These are phyloP conservation scores for Phacellophora camtschatica DNA, from an alignment of 30 jellyfish, hydroid and myxozoan species.

Conservation along the genomic window DNA sequence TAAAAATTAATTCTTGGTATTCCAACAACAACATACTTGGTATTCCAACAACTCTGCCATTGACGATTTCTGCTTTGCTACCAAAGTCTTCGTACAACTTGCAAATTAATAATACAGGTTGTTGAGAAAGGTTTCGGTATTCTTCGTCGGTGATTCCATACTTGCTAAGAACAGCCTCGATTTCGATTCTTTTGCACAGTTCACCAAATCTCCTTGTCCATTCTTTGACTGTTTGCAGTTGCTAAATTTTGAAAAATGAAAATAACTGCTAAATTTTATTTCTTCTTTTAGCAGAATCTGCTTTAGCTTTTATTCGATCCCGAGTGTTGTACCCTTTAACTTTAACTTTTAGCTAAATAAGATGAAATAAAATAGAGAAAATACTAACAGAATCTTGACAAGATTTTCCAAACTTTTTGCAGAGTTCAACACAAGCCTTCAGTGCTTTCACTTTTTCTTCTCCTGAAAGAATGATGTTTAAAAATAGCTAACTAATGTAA, in stretches of 20 bases:
- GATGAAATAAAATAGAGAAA: too few relatives aligned
- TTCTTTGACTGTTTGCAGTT: slow-evolving; percentile 44
- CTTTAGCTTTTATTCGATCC: too few relatives aligned
- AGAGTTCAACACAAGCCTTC: slow-evolving; percentile 71
- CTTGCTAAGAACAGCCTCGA: slow-evolving; percentile 70
- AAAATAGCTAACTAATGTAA: too few relatives aligned
- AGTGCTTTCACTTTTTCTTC: slow-evolving; percentile 84
- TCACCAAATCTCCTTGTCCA: slow-evolving; percentile 47
- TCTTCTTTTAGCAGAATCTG: too few relatives aligned
- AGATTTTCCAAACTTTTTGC: slow-evolving; percentile 21
- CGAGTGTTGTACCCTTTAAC: too few relatives aligned
- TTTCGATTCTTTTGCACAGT: slow-evolving; percentile 58
- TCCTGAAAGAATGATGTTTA: slow-evolving; percentile 72
- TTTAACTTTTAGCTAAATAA: too few relatives aligned
- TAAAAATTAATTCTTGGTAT: neutral
- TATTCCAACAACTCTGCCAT: slow-evolving; percentile 81
- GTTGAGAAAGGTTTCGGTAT: slow-evolving; percentile 47
- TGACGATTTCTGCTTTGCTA: slow-evolving; percentile 63
- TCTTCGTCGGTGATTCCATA: slow-evolving; percentile 71
- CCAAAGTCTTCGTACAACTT: slow-evolving; percentile 88
- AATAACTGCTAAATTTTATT: too few relatives aligned
- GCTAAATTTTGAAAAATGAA: neutral
- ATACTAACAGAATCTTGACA: slow-evolving; percentile 58
- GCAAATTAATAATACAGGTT: slow-evolving; percentile 69
- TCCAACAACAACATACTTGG: slow-evolving; percentile 61